Conservation (phyloP, 2,888 invertebrate genomes). For the Homarus gammarus region DNA sequence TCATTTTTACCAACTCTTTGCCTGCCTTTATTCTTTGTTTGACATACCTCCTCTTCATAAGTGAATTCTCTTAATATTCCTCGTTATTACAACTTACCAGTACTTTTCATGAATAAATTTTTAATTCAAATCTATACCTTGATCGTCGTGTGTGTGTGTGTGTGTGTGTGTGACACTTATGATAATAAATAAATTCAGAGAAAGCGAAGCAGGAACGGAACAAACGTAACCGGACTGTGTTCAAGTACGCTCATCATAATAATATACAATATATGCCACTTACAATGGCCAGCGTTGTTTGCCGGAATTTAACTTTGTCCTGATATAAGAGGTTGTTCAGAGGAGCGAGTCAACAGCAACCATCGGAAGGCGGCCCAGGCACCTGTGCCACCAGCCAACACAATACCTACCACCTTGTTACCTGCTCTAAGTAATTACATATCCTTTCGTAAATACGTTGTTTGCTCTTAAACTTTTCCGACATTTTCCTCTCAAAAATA, state of each 20-base stretch:
- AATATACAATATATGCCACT: conserved; percentile 32
- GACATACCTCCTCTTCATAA: not conserved
- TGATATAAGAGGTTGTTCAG: conserved; percentile 19
- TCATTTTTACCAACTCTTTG: not conserved
- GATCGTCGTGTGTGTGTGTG: too few relatives aligned
- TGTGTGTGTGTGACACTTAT: too few relatives aligned
- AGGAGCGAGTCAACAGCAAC: conserved; percentile 23
- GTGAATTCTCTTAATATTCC: too few relatives aligned
- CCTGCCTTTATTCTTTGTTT: not conserved
- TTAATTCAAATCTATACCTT: too few relatives aligned
- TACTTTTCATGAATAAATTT: too few relatives aligned
- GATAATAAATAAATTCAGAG: conserved; percentile 1
- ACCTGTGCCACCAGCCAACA: too few relatives aligned
- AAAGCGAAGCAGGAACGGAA: not conserved
- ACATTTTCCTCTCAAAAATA: too few relatives aligned
- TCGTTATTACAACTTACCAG: too few relatives aligned
- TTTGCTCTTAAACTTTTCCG: too few relatives aligned
- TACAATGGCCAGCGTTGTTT: conserved; percentile 31
- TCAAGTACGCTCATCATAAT: conserved; percentile 30
- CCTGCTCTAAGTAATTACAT: too few relatives aligned
- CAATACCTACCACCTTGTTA: too few relatives aligned
- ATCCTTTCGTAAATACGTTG: too few relatives aligned
- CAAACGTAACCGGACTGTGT: not conserved
- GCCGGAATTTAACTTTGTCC: conserved; percentile 32
- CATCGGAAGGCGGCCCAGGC: conserved; percentile 10